Percentiles rank a stretch among this genome's conserved stretches.
phyloP scores from a whole-genome alignment of 2,888 invertebrate genomes.

The Alloplasta piceator region DNA sequence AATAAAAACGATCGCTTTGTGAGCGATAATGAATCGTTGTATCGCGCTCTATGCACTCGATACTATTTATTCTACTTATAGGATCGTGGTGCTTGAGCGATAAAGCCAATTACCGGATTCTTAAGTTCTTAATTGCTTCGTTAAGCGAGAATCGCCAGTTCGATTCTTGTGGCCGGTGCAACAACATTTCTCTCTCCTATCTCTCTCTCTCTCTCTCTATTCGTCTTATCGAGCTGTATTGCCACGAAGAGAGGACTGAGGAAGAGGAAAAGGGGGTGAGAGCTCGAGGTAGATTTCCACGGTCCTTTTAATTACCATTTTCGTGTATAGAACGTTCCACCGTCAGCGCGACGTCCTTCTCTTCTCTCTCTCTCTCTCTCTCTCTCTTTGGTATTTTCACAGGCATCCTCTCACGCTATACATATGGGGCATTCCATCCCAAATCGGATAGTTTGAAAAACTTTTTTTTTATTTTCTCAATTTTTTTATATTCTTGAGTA shows the following conservation, averaged over 20 bases:
- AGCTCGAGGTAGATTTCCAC: not conserved
- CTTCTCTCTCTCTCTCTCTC: constrained; percentile 1
- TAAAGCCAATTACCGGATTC: constrained; percentile 51
- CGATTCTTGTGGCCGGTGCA: constrained; percentile 48
- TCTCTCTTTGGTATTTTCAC: not conserved
- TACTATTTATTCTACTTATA: too few species aligned
- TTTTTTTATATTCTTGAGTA: too few species aligned
- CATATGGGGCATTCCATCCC: too few species aligned
- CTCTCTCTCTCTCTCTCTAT: constrained; percentile 4
- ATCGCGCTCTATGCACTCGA: too few species aligned
- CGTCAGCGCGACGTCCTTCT: too few species aligned
- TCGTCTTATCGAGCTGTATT: constrained; percentile 39
- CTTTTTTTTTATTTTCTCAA: too few species aligned
- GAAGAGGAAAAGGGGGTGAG: not conserved
- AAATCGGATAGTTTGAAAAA: too few species aligned
- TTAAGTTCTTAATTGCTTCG: constrained; percentile 52
- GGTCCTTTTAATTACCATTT: constrained; percentile 39
- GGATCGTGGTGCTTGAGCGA: not conserved
- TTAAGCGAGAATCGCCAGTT: constrained; percentile 29
- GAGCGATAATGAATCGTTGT: not conserved
- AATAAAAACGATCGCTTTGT: constrained; percentile 15
- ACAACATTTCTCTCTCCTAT: constrained; percentile 24
- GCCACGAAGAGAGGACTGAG: constrained; percentile 7
- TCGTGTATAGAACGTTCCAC: not conserved
- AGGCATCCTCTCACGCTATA: too few species aligned